Percentiles rank a stretch among this genome's conserved stretches.
Conservation (phyloP, 2,797 vertebrate genomes). For the Xyrichtys novacula region DNA sequence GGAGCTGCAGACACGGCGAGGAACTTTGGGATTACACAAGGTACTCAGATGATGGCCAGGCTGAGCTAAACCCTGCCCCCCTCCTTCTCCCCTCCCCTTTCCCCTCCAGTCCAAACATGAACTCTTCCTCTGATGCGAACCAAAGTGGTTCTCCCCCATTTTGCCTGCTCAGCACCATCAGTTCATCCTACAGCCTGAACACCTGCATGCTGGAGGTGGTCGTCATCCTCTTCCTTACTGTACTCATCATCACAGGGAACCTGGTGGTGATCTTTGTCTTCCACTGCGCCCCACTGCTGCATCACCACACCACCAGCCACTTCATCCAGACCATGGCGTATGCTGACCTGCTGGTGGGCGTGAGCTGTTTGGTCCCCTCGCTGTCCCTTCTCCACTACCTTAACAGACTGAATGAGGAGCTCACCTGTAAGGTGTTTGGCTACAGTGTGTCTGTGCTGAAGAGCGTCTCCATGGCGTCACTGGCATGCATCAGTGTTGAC, state of each 20-base stretch:
- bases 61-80: slow-evolving; percentile 44
- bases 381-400: slow-evolving; percentile 91
- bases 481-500: slow-evolving; percentile 95
- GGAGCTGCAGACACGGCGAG: slow-evolving; percentile 1
- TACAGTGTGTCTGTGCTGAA: slow-evolving; percentile 96
- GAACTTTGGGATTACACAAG: slow-evolving; percentile 15
- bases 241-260: slow-evolving; percentile 94
- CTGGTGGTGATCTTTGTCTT: slow-evolving; percentile 96
- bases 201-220: slow-evolving; percentile 93
- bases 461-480: slow-evolving; percentile 95
- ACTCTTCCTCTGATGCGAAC: slow-evolving; percentile 82
- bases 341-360: slow-evolving; percentile 94
- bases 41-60: slow-evolving; percentile 3
- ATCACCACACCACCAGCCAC: slow-evolving; percentile 95
- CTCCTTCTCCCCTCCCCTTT: background rate
- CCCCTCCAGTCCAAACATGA: slow-evolving; percentile 68
- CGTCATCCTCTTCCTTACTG: slow-evolving; percentile 92
- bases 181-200: slow-evolving; percentile 88
- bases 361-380: slow-evolving; percentile 94
- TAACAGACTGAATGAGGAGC: slow-evolving; percentile 86
- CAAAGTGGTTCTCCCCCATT: slow-evolving; percentile 85
- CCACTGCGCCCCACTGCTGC: slow-evolving; percentile 96
- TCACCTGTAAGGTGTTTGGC: slow-evolving; percentile 92
- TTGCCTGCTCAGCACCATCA: slow-evolving; percentile 89
- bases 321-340: slow-evolving; percentile 99